These are phyloP conservation scores for Scolopax bukidnonensis DNA, from an alignment of 2,797 vertebrate genomes.

Conservation along the genomic window DNA sequence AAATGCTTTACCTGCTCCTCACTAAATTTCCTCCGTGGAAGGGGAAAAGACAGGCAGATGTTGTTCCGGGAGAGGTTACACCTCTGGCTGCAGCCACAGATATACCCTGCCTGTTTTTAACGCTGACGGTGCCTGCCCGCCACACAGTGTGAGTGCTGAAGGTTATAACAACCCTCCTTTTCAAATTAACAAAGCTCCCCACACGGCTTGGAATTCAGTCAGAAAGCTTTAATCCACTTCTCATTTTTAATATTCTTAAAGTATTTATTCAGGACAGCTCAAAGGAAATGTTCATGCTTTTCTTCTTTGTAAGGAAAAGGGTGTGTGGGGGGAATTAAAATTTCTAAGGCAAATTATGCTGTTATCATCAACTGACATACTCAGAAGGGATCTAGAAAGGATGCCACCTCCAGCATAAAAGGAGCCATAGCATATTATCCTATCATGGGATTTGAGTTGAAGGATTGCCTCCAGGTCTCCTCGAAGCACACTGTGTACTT, in stretches of 20 bases:
- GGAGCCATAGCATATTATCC: constrained; percentile 55
- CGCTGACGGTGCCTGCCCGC: not conserved
- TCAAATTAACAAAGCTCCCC: constrained; percentile 39
- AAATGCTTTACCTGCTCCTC: constrained; percentile 17
- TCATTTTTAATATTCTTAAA: constrained; percentile 56
- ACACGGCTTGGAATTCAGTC: constrained; percentile 27
- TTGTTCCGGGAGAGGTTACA: not conserved
- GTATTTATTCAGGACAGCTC: constrained; percentile 54
- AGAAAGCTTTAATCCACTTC: constrained; percentile 60
- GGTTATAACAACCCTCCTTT: constrained; percentile 25
- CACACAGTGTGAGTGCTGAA: constrained; percentile 2
- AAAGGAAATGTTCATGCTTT: constrained; percentile 34
- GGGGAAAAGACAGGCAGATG: not conserved
- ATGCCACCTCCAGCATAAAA: constrained; percentile 55
- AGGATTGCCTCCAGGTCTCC: constrained; percentile 51
- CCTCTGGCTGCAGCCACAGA: not conserved
- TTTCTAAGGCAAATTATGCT: constrained; percentile 68
- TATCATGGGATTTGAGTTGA: constrained; percentile 60
- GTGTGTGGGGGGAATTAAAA: constrained; percentile 40
- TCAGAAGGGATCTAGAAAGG: constrained; percentile 62
- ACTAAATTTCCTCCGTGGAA: constrained; percentile 9
- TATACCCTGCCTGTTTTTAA: not conserved
- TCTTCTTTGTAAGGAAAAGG: constrained; percentile 39
- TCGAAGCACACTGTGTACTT: constrained; percentile 38
- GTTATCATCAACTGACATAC: constrained; percentile 70